Evolutionary conservation across 2,888 invertebrate genomes (phyloP), one percentile per base, ranked within the genome.

Genomic region (Trachelus iudaicus): DNA sequence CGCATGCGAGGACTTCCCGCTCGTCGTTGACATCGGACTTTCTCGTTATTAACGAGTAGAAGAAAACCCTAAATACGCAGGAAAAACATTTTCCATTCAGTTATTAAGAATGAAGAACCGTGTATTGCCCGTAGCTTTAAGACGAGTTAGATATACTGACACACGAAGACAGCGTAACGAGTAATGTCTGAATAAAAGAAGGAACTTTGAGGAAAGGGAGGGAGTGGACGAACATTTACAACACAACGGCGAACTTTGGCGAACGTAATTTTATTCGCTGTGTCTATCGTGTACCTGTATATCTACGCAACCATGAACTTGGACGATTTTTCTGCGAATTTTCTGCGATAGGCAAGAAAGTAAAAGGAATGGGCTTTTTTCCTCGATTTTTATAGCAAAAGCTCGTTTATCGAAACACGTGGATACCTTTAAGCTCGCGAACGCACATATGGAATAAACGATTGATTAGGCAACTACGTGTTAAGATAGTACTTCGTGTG

Each of bases 131-230:
- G 81, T 85, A 85, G 83, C 83, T 81, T 88, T 85, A 83, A 83
- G 83, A 84, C 84, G 84, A 86, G 15, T 85, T 85, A 85, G 85
- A 87, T 88, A 88, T 87, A 89, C 87, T 88, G 87, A 88, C 82
- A 87, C 85, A 84, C 1, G 85, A 85, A 79, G 79, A 79, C 87
- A 87, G 33, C 84, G 87, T 86, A 87, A 89, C 84, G 85, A 85
- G 85, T 87, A 87, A 89, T 88, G 86, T 88, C 87, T 84, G 82
- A 87, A 85, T 33, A 34, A 34, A 56, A 9, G 56, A 56, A 9
- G 23, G 23, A 15, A 56, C 56, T 23, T 56, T 15, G 23, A 23
- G 23, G 15, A 2, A 9, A 1, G 9, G 23, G 9, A 23, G 23
- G 23, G 2, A 9, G 34, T 34, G 34, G 9, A 1, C 34, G 34